Evolutionary conservation across 2,113 vertebrate species (phyloP), one percentile per base, ranked within the genome.

Genomic region (Gadus chalcogrammus): DNA sequence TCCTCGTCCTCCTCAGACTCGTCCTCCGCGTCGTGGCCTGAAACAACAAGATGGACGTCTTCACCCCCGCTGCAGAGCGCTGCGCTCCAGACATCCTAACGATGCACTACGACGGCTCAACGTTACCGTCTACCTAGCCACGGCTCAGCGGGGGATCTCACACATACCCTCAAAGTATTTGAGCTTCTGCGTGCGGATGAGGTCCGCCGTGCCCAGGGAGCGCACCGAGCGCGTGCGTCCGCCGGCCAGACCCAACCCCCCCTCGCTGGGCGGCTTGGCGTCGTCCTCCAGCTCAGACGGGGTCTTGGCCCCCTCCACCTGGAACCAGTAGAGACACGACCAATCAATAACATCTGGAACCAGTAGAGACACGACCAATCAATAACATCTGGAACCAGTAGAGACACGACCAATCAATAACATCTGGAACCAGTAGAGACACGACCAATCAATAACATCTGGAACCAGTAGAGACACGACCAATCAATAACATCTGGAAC

Each of bases 1-100:
- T 99, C 97, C 89, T 99, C 97, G 85, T 99, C 97, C 88, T 98
- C 96, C 87, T 99, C 97, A 0, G 96, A 98, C 83, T 97, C 97
- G 70, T 98, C 97, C 86, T 97, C 95, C 56, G 90, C 94, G 88
- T 97, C 95, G 71, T 94, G 94, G 79, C 93, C 94, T 96, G 61
- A 82, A 61, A 48, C 42, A 48, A 48, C 42, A 48, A 48, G 42
- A 48, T 13, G 42, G 42, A 48, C 11, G 42, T 48, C 11, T 48
- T 48, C 12, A 48, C 42, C 42, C 42, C 42, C 8, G 2, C 8
- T 12, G 42, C 12, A 9, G 12, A 48, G 42, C 5, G 3, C 6
- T 48, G 42, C 1, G 42, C 12, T 48, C 42, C 8, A 48, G 42
- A 48, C 42, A 48, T 48, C 42, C 42, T 48, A 35, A 5, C 6